Conservation (phyloP, 1,140 invertebrate species). For the Lysiphlebus fabarum region DNA sequence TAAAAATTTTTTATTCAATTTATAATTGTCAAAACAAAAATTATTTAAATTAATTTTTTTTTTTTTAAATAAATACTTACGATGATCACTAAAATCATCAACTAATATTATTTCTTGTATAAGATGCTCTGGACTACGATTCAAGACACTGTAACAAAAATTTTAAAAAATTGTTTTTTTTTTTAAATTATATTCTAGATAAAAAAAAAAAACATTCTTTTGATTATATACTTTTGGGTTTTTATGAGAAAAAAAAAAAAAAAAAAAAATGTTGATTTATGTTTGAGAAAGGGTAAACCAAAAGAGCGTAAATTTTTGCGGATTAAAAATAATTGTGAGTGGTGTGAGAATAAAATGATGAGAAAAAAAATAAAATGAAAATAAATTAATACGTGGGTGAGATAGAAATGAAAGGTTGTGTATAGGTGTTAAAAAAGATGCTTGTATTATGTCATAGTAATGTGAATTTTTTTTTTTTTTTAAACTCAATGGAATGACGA, state of each 20-base stretch:
- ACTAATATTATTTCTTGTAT: conserved; percentile 97
- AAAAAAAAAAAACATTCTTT: neutral
- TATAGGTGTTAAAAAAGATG: conserved; percentile 24
- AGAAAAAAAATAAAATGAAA: conserved; percentile 1
- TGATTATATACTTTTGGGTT: conserved; percentile 5
- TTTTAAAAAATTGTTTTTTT: too few relatives aligned
- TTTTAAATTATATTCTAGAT: too few relatives aligned
- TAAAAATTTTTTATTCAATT: too few relatives aligned
- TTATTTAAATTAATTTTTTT: too few relatives aligned
- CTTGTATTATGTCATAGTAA: neutral
- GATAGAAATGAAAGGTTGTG: neutral
- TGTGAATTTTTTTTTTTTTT: too few relatives aligned
- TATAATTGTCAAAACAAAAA: too few relatives aligned
- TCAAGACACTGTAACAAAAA: conserved; percentile 75
- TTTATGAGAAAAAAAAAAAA: neutral
- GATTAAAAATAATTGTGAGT: conserved; percentile 25
- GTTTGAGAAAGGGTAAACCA: too few relatives aligned
- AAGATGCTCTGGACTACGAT: conserved; percentile 88
- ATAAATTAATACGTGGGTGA: conserved; percentile 3
- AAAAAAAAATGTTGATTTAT: neutral
- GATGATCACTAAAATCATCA: conserved; percentile 93
- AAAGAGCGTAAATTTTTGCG: too few relatives aligned
- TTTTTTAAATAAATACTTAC: conserved; percentile 62
- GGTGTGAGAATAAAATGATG: conserved; percentile 10
- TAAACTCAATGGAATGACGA: conserved; percentile 43